phyloP scores from a whole-genome alignment of 2,797 vertebrate species.

The Danio aesculapii region DNA sequence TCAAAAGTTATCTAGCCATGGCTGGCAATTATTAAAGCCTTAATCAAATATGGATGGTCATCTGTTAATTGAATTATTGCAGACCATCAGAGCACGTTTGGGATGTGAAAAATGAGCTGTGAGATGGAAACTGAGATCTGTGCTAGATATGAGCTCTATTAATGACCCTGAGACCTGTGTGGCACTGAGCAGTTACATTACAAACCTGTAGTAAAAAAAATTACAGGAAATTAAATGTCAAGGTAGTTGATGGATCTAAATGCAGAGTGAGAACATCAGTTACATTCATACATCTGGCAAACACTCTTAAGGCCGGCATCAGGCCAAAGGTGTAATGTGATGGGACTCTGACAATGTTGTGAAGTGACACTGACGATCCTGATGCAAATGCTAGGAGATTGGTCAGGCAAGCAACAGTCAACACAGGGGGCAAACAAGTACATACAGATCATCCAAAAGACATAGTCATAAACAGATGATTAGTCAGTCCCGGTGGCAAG shows the following conservation, averaged over 20 bases:
- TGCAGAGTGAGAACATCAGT: background rate
- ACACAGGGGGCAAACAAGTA: too few relatives aligned
- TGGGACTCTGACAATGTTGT: too few relatives aligned
- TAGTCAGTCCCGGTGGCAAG: too few relatives aligned
- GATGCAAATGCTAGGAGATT: too few relatives aligned
- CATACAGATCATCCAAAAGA: too few relatives aligned
- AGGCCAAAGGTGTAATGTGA: too few relatives aligned
- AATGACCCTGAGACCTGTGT: constrained; percentile 11
- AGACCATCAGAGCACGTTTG: constrained; percentile 59
- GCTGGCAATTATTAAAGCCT: constrained; percentile 63
- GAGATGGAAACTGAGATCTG: constrained; percentile 36
- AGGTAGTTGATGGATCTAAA: background rate
- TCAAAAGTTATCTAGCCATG: constrained; percentile 61
- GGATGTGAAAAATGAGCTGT: constrained; percentile 50
- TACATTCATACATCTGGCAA: constrained; percentile 1
- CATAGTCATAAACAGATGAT: too few relatives aligned
- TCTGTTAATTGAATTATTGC: constrained; percentile 67
- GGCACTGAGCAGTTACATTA: constrained; percentile 2
- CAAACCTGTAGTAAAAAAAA: background rate
- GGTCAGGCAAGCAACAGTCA: too few relatives aligned
- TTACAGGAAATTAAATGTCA: background rate
- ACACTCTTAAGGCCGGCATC: background rate
- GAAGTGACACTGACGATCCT: too few relatives aligned
- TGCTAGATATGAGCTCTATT: constrained; percentile 40
- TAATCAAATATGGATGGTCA: constrained; percentile 67